Percentiles rank a stretch among this genome's conserved stretches.
phyloP scores from a whole-genome alignment of 1,140 invertebrate genomes.

The Orchestia grillus region DNA sequence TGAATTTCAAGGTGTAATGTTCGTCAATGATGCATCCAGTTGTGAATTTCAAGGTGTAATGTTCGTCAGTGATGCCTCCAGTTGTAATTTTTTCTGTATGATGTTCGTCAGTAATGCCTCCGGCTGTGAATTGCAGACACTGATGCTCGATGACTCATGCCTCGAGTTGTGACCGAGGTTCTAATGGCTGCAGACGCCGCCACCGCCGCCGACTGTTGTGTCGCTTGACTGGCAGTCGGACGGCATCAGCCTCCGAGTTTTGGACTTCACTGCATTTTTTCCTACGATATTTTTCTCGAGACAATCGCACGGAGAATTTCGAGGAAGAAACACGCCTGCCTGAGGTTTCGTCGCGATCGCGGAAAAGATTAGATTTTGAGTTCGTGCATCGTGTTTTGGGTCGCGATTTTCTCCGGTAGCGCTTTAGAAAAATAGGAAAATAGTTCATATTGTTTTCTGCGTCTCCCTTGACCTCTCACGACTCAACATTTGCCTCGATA shows the following conservation, averaged over 20 bases:
- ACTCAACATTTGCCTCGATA: background rate
- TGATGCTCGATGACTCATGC: no score
- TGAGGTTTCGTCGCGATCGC: background rate
- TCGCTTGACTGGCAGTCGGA: background rate
- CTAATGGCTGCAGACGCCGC: background rate
- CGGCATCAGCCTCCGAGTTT: background rate
- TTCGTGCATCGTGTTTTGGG: background rate
- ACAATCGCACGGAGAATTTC: background rate
- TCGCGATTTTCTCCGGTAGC: background rate
- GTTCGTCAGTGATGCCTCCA: no score
- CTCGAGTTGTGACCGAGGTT: background rate
- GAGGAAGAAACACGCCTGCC: background rate
- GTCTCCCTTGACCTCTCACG: no score
- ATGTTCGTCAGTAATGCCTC: no score
- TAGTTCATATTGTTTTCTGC: background rate
- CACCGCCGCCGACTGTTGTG: background rate
- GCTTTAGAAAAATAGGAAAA: background rate
- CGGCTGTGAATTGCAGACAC: no score
- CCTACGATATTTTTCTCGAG: background rate
- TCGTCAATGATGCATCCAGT: background rate
- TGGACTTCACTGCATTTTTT: background rate
- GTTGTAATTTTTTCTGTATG: no score
- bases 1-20: no score
- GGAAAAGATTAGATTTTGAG: conserved; percentile 1
- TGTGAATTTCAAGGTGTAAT: no score